Conservation (phyloP, 2,113 vertebrate species). For the Willisornis vidua region DNA sequence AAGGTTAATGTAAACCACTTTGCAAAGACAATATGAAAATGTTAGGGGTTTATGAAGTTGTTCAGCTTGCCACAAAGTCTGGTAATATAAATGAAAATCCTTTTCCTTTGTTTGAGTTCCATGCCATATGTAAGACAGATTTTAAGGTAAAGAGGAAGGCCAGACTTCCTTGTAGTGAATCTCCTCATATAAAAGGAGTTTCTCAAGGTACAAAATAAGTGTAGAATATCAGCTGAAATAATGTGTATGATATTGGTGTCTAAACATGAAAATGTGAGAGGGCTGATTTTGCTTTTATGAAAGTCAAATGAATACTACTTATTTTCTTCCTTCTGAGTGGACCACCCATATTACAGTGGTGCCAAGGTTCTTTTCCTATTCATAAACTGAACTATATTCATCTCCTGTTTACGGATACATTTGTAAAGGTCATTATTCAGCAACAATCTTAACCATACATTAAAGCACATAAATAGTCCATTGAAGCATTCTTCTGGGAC, state of each 20-base stretch:
- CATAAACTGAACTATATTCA: not conserved
- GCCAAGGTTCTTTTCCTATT: not conserved
- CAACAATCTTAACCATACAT: not conserved
- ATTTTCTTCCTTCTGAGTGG: not conserved
- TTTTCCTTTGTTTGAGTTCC: not conserved
- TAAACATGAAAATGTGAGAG: not conserved
- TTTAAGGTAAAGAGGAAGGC: not conserved
- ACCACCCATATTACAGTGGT: not conserved
- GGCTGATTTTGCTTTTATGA: not conserved
- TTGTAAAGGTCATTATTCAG: not conserved
- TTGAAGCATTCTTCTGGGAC: not conserved
- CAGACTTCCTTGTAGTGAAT: not conserved
- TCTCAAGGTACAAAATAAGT: not conserved
- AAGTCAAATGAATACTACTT: not conserved
- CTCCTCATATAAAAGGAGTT: not conserved
- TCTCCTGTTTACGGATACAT: not conserved
- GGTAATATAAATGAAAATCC: not conserved
- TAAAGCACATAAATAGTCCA: not conserved
- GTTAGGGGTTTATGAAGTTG: not conserved
- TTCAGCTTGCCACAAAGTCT: not conserved
- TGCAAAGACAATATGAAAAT: not conserved
- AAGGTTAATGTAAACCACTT: not conserved
- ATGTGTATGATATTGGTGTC: not conserved
- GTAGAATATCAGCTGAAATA: not conserved
- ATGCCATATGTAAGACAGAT: accelerated